Base-by-base conservation (phyloP, 2,797 vertebrate species). In the Parambassis ranga region DNA sequence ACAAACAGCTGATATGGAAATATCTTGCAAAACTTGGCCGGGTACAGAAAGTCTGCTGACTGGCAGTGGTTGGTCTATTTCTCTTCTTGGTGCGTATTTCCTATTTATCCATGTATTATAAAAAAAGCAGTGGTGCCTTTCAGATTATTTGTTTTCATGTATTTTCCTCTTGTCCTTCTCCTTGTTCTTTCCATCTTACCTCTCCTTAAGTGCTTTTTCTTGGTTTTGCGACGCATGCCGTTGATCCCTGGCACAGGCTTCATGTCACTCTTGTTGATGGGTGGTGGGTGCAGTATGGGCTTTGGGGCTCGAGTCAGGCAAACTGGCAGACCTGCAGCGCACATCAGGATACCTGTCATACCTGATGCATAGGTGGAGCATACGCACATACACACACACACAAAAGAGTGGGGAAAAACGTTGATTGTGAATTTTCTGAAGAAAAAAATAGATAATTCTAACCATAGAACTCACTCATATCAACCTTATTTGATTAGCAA, bases 261-360 rank as follows among this genome's bases (percentile, higher is more conserved):
- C 87, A 98, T 94, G 75, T 98, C 97, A 0, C 95, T 95, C 91
- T 98, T 98, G 87, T 91, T 98, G 91, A 98, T 93, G 2, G 95
- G 93, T 0, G 97, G 97, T 0, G 97, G 97, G 86, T 98, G 96
- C 75, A 98, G 91, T 55, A 98, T 94, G 68, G 96, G 96, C 57
- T 96, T 98, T 14, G 97, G 97, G 16, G 96, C 95, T 1, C 97
- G 93, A 6, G 97, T 98, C 88, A 98, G 90, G 81, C 96, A 98
- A 73, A 98, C 96, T 0, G 96, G 97, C 73, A 98, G 89, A 65
- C 96, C 97, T 0, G 95, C 96, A 0, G 96, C 97, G 18, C 96
- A 97, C 92, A 98, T 94, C 83, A 98, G 89, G 88, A 98, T 98
- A 63, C 97, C 96, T 0, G 96, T 98, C 95, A 98, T 98, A 60